Base-by-base conservation (phyloP, 53 echinoderm and acorn worm species). In the Holothuria leucospilota region DNA sequence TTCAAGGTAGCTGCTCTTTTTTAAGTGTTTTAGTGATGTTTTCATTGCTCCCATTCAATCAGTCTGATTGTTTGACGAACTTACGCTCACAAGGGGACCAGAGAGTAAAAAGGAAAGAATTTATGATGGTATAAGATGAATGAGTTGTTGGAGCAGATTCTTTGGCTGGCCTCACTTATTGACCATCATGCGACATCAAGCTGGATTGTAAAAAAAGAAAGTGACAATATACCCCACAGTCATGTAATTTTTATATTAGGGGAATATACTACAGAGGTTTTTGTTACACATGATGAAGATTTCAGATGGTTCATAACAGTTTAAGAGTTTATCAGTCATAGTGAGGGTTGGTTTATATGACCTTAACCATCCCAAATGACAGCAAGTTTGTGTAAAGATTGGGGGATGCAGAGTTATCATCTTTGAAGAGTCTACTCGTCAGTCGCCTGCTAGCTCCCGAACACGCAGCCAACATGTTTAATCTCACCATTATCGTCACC, bases 171-270 rank as follows among this genome's bases (percentile, higher is more conserved):
- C 75, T 75, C 75, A 49, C 51, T 75, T 75, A 75, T 75, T 75
- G 75, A 75, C 75, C 75, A 51, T 75, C 75, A 75, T 49, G 75
- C 49, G 24, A 75, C 75, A 75, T 75, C 75, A 75, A 75, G 41
- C 75, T 75, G 75, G 75, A 49, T 52, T 25, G 75, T 75, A 52
- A 75, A 75, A 34, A 75, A 7, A 52, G 52, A 52, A 75, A 24
- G 75, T 49, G 75, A 75, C 75, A 75, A 51, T 75, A 75, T 49
- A 49, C 51, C 51, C 75, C 15, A 49, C 51, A 75, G 75, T 75
- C 51, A 51, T 75, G 41, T 39, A 27, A 52, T 52, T 49, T 75
- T 75, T 75, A 75, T 75, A 49, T 56, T 56, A 56, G 56, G 15
- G 56, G 56, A 56, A 56, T 56, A 56, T 56, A 10, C 56, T 16